phyloP scores from a whole-genome alignment of 2,797 vertebrate species.

The Dryobates pubescens region DNA sequence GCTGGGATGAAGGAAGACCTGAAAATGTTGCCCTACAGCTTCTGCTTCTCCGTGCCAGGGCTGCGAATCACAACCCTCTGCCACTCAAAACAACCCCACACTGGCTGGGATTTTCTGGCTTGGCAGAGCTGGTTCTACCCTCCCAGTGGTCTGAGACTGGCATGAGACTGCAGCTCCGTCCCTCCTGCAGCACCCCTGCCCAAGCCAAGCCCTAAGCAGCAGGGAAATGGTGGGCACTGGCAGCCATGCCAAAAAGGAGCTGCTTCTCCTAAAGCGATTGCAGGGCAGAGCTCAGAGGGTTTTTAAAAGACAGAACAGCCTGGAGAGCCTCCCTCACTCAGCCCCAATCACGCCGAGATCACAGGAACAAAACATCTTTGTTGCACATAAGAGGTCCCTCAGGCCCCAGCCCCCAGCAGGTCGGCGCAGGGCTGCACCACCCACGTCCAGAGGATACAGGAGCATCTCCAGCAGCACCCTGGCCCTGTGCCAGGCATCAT shows the following conservation, averaged over 20 bases:
- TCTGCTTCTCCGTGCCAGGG: neutral
- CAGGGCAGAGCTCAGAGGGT: neutral
- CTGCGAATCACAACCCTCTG: neutral
- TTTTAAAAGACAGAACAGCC: neutral
- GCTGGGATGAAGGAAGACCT: accelerated
- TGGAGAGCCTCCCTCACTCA: accelerated
- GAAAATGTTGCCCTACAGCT: accelerated
- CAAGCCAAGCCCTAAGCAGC: accelerated
- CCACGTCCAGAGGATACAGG: accelerated
- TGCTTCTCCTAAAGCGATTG: accelerated
- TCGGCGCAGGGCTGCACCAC: neutral
- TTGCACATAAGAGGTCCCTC: accelerated
- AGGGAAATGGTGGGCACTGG: neutral
- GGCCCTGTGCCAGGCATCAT: neutral
- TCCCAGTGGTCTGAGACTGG: accelerated
- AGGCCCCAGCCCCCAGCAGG: accelerated
- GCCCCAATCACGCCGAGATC: accelerated
- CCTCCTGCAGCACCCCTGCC: neutral
- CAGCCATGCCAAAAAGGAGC: neutral
- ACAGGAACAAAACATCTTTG: neutral
- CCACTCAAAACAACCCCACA: accelerated
- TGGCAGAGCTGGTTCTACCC: neutral
- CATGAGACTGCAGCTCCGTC: accelerated
- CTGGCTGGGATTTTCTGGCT: neutral
- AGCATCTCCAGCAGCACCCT: neutral